Base-by-base conservation (phyloP, 1,140 invertebrate genomes). In the Heliothis virescens region DNA sequence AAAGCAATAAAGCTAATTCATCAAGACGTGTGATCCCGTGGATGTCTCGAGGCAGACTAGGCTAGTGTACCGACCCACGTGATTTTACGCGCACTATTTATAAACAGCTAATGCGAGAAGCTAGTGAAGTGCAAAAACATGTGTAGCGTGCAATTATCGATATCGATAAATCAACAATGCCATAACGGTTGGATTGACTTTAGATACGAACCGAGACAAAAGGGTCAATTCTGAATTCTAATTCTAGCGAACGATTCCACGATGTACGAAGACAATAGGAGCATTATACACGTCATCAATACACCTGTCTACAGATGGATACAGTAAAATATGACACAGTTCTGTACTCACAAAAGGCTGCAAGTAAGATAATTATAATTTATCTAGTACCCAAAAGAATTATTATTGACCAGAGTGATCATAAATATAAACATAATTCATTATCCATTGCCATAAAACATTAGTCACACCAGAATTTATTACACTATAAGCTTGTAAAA, bases 41-140 rank as follows among this genome's bases (percentile, higher is more conserved):
- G 13, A 72, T 41, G 63, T 79, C 75, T 75, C 75, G 55, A 73
- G 74, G 47, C 60, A 79, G 62, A 87, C 87, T 90, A 83, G 83
- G 77, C 87, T 81, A 86, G 67, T 85, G 81, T 84, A 82, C 65
- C 81, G 81, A 78, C 85, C 83, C 87, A 86, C 84, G 74, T 76
- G 74, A 89, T 85, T 87, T 89, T 86, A 90, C 85, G 81, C 79
- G 81, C 63, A 82, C 84, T 90, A 92, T 91, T 89, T 86, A 85
- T 89, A 88, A 72, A 69, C 80, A 77, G 83, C 88, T 84, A 86
- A 87, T 84, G 87, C 86, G 86, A 83, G 59, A 57, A 83, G 59
- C 60, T 81, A 83, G 73, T 69, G 76, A 82, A 83, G 82, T 80
- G 75, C 80, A 67, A 85, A 86, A 85, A 86, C 84, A 85, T 65